phyloP scores from a whole-genome alignment of 2,113 vertebrate genomes.

The Phyllostomus hastatus region DNA sequence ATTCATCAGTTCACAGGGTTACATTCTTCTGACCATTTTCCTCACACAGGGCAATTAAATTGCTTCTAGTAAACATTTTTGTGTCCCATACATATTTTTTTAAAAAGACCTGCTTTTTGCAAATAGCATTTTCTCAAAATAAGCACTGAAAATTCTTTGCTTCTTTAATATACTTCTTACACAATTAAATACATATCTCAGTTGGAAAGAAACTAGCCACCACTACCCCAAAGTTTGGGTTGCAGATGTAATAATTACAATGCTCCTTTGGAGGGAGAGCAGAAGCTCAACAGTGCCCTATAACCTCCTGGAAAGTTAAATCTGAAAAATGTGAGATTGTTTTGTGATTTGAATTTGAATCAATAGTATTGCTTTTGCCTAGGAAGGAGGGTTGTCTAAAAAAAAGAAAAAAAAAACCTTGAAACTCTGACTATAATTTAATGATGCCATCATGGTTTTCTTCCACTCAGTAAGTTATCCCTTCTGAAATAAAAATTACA shows the following conservation, averaged over 20 bases:
- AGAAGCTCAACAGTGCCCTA: not conserved
- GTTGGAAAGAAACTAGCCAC: not conserved
- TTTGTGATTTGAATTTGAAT: not conserved
- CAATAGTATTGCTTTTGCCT: not conserved
- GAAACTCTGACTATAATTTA: not conserved
- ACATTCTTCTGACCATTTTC: not conserved
- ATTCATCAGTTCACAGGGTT: not conserved
- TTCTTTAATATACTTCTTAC: not conserved
- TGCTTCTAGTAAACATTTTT: conserved; percentile 17
- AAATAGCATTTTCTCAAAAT: not conserved
- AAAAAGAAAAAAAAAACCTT: not conserved
- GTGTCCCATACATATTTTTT: not conserved
- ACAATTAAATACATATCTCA: not conserved
- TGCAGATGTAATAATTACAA: conserved; percentile 14
- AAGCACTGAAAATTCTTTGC: not conserved
- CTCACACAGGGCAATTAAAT: not conserved
- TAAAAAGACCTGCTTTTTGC: conserved; percentile 37
- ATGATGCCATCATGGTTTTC: not conserved
- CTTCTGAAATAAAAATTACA: not conserved
- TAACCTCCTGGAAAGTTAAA: not conserved
- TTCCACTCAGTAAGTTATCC: not conserved
- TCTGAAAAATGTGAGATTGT: not conserved
- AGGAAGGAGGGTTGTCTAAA: not conserved
- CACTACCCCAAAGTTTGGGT: not conserved
- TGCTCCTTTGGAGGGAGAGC: not conserved